phyloP scores from a whole-genome alignment of 2,888 invertebrate species.

The Platynereis dumerilii region DNA sequence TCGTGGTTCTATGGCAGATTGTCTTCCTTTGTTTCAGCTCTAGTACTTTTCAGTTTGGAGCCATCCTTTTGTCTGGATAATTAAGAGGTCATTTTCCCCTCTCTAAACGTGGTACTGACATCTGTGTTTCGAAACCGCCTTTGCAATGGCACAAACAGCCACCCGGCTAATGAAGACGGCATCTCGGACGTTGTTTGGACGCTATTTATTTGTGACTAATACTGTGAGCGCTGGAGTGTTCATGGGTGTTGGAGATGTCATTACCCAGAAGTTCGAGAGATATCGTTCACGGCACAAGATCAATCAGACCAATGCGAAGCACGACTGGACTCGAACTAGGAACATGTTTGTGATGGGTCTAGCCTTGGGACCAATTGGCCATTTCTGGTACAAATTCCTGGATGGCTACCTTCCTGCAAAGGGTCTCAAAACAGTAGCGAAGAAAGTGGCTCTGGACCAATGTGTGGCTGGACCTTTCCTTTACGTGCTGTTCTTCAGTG shows the following conservation, averaged over 20 bases:
- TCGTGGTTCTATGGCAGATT: too few species aligned
- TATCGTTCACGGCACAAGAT: background rate
- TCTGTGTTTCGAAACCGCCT: too few species aligned
- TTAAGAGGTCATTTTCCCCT: too few species aligned
- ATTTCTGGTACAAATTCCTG: constrained; percentile 3
- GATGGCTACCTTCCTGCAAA: background rate
- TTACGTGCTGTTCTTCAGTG: constrained; percentile 1
- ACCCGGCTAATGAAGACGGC: background rate
- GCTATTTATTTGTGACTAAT: constrained; percentile 4
- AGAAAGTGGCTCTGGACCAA: background rate
- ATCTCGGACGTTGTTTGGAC: background rate
- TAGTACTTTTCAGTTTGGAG: too few species aligned
- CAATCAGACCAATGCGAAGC: background rate
- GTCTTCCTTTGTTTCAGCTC: too few species aligned
- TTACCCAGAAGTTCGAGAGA: background rate
- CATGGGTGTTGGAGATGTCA: constrained; percentile 5
- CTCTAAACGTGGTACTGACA: too few species aligned
- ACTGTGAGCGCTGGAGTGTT: constrained; percentile 3
- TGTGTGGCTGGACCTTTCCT: background rate
- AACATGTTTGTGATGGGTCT: background rate
- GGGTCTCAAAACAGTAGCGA: background rate
- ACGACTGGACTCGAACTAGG: background rate
- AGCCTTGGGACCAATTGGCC: background rate
- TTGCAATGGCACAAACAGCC: too few species aligned
- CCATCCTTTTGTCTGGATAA: too few species aligned